Percentiles rank a stretch among this genome's conserved stretches.
Conservation (phyloP, 2,797 vertebrate genomes). For the Gallinago stenura region DNA sequence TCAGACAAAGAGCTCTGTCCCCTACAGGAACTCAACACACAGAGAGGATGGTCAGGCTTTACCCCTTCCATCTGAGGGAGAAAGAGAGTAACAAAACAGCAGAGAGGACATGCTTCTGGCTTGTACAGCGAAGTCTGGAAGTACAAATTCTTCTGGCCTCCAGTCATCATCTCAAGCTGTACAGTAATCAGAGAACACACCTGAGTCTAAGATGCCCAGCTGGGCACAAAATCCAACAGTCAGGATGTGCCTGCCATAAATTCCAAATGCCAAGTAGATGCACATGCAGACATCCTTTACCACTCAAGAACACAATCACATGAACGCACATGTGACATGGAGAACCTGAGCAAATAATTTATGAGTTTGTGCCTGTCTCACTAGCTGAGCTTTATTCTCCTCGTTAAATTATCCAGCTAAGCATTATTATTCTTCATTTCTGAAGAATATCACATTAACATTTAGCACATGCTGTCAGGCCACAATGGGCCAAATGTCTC, state of each 20-base stretch:
- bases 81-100: not conserved
- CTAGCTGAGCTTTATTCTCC: not conserved
- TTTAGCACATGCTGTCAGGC: not conserved
- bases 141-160: not conserved
- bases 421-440: not conserved
- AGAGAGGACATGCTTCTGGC: not conserved
- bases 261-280: not conserved
- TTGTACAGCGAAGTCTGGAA: not conserved
- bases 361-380: not conserved
- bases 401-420: conserved; percentile 25
- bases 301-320: not conserved
- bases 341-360: not conserved
- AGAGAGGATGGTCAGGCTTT: not conserved
- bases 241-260: not conserved
- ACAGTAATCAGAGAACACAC: not conserved
- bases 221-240: not conserved
- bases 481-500: not conserved
- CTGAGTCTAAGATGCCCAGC: not conserved
- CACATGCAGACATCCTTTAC: not conserved
- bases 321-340: not conserved
- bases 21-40: not conserved
- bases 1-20: not conserved
- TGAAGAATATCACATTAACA: not conserved
- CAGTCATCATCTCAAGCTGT: not conserved
- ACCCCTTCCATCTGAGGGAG: not conserved